Evolutionary conservation across 2,797 vertebrate genomes (phyloP), one percentile per base, ranked within the genome.

Genomic region (Dallia pectoralis): DNA sequence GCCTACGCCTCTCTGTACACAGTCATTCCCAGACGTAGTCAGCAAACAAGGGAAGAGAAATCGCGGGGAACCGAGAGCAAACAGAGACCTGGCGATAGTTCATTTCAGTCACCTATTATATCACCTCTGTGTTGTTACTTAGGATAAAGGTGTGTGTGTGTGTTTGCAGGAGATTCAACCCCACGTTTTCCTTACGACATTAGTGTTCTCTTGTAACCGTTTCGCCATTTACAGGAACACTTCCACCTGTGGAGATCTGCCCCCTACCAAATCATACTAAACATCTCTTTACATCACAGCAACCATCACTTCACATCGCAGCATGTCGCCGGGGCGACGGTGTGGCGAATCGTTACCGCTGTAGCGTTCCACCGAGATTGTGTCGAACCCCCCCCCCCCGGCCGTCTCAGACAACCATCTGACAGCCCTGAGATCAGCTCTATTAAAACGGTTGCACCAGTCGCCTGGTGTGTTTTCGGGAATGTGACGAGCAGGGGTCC

Each of bases 391-490:
- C 30, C 6, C 22, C 6, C 15, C 5, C 30, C 6, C 22, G 1
- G n/a, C 15, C 61, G 25, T 6, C 15, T 53, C 61, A 49, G 29
- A 65, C 56, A 65, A 33, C 30, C 30, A 29, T 69, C 65, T 59
- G 71, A 75, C 32, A 67, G 22, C n/a, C 27, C 74, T 69, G 64
- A 72, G 63, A 22, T 47, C 36, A 8, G 68, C 62, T 69, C 48
- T 73, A 40, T 69, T 74, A 27, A 65, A 74, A 67, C 70, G 75
- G 78, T 61, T 48, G 44, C 72, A 77, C 62, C 72, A 84, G 74
- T 5, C 73, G 78, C 65, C 74, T 76, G 78, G 11, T 3, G 25
- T 19, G 69, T 62, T 25, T 82, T 83, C 67, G 77, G 80, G 33
- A 79, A 73, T 84, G 64, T 25, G 33, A 11, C 32, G 7, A 4